These are phyloP conservation scores for Crypturellus undulatus DNA, from an alignment of 2,113 vertebrate genomes.

Conservation along the genomic window DNA sequence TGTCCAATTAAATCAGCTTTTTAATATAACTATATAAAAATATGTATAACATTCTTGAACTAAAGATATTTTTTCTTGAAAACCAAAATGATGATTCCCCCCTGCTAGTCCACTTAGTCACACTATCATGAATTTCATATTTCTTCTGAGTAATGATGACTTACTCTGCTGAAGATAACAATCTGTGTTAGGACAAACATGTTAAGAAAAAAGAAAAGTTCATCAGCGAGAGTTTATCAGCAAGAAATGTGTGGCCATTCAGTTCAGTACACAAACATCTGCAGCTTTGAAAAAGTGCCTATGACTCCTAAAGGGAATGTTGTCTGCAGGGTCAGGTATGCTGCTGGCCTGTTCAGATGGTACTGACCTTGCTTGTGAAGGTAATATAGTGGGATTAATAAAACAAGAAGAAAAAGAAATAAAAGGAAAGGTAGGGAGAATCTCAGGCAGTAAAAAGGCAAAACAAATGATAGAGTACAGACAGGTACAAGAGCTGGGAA, in stretches of 20 bases:
- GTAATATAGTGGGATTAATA: conserved; percentile 13
- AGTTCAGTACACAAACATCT: background rate
- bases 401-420: background rate
- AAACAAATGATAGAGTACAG: background rate
- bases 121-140: conserved; percentile 3
- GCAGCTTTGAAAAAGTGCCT: background rate
- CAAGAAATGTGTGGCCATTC: background rate
- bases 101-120: conserved; percentile 15
- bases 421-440: background rate
- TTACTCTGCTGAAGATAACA: conserved; percentile 18
- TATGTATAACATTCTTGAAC: background rate
- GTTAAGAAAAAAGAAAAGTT: background rate
- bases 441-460: background rate
- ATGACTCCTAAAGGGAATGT: background rate
- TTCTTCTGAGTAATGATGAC: conserved; percentile 29
- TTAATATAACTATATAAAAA: background rate
- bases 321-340: background rate
- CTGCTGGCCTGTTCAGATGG: background rate
- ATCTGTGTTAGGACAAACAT: conserved; percentile 13
- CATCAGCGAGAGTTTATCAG: background rate
- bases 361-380: background rate
- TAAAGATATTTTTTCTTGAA: background rate
- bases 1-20: background rate
- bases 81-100: background rate
- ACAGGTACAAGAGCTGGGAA: background rate